Evolutionary conservation across 1,140 invertebrate genomes (phyloP).

Genomic region (Zaprionus inermis): DNA sequence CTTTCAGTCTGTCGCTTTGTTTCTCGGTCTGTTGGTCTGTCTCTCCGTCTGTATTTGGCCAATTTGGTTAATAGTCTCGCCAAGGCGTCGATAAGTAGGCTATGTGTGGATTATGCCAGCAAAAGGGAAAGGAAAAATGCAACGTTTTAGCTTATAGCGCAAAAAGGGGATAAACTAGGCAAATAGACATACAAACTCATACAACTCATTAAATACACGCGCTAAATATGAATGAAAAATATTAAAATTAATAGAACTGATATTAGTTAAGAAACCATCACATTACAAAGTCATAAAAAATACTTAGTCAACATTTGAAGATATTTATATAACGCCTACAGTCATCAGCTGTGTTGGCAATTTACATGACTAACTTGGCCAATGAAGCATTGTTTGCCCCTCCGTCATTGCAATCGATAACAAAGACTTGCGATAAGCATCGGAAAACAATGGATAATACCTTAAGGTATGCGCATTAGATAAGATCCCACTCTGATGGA

Average conservation of each 20-base stretch:
- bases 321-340: neutral
- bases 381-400: neutral
- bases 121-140: neutral
- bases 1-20: neutral
- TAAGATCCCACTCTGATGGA: neutral
- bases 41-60: slow-evolving; percentile 15
- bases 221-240: no score
- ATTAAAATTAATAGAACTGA: no score
- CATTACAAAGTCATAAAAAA: neutral
- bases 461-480: slow-evolving; percentile 1
- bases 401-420: neutral
- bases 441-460: slow-evolving; percentile 1
- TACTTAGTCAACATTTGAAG: neutral
- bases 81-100: slow-evolving; percentile 63
- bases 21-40: neutral
- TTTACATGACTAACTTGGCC: slow-evolving; percentile 2
- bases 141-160: neutral
- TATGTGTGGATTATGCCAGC: slow-evolving; percentile 47
- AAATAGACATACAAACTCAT: neutral
- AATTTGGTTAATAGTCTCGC: slow-evolving; percentile 16
- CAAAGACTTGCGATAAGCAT: slow-evolving; percentile 3
- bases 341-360: neutral
- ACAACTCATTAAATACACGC: no score
- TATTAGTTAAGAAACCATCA: no score
- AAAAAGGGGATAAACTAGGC: neutral